Percentiles rank a stretch among this genome's conserved stretches.
Conservation (phyloP, 2,113 vertebrate genomes). For the Meleagris gallopavo region DNA sequence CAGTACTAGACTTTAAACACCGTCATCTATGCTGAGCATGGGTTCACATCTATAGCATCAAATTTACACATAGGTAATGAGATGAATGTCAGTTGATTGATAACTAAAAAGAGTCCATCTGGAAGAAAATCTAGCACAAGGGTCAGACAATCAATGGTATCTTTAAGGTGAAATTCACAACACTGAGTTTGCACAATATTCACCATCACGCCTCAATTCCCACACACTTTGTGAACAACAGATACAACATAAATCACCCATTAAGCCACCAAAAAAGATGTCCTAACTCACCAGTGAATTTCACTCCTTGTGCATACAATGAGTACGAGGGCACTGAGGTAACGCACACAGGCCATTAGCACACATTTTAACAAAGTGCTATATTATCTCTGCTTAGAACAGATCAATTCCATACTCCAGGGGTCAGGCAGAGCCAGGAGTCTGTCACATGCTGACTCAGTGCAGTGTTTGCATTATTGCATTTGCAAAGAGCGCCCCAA, state of each 20-base stretch:
- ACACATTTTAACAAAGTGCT: conserved; percentile 19
- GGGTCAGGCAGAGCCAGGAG: background rate
- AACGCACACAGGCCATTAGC: background rate
- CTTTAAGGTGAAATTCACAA: background rate
- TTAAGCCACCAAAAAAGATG: background rate
- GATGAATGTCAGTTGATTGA: background rate
- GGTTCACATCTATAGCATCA: background rate
- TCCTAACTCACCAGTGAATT: background rate
- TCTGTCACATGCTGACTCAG: background rate
- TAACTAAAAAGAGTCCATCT: background rate
- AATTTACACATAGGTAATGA: background rate
- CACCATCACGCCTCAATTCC: background rate
- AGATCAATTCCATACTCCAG: background rate
- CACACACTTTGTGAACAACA: background rate
- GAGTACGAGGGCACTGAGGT: background rate
- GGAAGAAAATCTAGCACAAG: background rate
- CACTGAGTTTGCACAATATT: background rate
- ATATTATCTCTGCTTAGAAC: background rate
- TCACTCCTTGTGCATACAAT: background rate
- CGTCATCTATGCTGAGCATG: background rate
- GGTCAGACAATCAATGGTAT: background rate
- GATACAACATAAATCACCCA: background rate
- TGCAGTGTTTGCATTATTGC: background rate
- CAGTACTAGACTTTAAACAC: background rate
- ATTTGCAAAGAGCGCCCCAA: background rate